These are phyloP conservation scores for Lasioglossum lativentre DNA, from an alignment of 2,888 invertebrate species.

Conservation along the genomic window DNA sequence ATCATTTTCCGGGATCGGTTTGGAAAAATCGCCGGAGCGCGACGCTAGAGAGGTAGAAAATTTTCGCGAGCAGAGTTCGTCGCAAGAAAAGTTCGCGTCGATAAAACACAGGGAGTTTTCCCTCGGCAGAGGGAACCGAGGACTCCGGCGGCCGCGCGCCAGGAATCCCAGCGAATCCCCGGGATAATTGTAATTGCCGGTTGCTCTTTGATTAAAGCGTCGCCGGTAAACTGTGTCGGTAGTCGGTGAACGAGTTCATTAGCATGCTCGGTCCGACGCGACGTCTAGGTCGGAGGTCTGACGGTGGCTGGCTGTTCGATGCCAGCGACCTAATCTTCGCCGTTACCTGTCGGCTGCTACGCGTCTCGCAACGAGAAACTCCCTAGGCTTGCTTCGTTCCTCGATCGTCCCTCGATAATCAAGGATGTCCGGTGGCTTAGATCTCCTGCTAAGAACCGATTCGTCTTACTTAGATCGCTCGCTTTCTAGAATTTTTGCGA, in stretches of 20 bases:
- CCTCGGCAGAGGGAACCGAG: background rate
- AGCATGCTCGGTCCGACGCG: slow-evolving; percentile 65
- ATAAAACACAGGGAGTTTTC: background rate
- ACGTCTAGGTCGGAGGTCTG: slow-evolving; percentile 53
- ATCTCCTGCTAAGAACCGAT: background rate
- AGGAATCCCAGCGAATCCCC: slow-evolving; percentile 45
- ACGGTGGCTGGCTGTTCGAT: slow-evolving; percentile 57
- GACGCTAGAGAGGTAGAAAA: background rate
- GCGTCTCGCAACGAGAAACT: slow-evolving; percentile 13
- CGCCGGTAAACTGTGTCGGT: slow-evolving; percentile 68
- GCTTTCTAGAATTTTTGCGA: background rate
- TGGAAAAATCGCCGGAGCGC: background rate
- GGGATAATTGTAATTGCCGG: slow-evolving; percentile 76
- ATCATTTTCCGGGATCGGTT: background rate
- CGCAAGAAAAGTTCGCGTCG: slow-evolving; percentile 5
- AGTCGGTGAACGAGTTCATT: slow-evolving; percentile 73
- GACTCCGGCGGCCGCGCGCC: background rate
- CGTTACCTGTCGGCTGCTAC: slow-evolving; percentile 38
- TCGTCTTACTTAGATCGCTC: background rate
- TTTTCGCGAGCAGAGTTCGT: background rate
- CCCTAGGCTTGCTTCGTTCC: background rate
- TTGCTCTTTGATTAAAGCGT: slow-evolving; percentile 78
- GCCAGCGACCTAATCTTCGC: slow-evolving; percentile 49
- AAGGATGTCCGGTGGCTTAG: background rate
- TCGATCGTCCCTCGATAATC: slow-evolving; percentile 35